Evolutionary conservation across 2,888 invertebrate species (phyloP).

Genomic region (Dolomedes plantarius): DNA sequence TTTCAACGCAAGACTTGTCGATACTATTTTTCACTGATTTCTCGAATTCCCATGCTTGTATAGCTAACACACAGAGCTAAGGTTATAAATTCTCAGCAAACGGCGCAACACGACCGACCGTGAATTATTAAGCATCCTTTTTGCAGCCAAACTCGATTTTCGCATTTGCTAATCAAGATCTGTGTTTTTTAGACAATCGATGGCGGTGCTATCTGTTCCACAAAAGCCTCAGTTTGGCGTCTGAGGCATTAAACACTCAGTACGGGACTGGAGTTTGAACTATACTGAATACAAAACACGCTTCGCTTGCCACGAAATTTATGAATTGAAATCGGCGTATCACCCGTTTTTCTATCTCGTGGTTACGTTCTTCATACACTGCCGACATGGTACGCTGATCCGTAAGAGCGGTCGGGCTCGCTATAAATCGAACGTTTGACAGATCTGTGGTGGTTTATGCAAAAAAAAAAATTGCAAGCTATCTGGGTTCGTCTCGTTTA

Average conservation of each 20-base stretch:
- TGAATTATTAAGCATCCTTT: constrained; percentile 57
- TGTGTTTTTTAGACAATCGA: constrained; percentile 19
- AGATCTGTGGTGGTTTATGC: constrained; percentile 3
- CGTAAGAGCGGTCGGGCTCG: constrained; percentile 37
- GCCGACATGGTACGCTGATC: constrained; percentile 54
- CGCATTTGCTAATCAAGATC: constrained; percentile 53
- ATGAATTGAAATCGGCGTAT: constrained; percentile 29
- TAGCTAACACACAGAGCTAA: constrained; percentile 2
- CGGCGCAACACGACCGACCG: background rate
- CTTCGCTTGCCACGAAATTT: constrained; percentile 39
- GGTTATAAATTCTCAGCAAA: constrained; percentile 34
- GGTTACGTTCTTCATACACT: constrained; percentile 8
- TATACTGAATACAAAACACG: constrained; percentile 28
- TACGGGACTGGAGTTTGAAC: constrained; percentile 28
- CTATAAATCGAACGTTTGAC: constrained; percentile 64
- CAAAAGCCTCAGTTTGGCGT: background rate
- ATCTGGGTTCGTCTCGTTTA: background rate
- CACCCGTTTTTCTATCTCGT: constrained; percentile 24
- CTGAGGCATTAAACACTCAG: background rate
- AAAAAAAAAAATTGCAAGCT: constrained; percentile 3
- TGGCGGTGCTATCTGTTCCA: constrained; percentile 27
- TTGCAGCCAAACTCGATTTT: constrained; percentile 35
- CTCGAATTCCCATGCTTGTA: constrained; percentile 66
- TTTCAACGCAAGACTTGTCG: constrained; percentile 2
- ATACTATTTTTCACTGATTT: constrained; percentile 53